Conservation (phyloP, 2,797 vertebrate species). For the Monodelphis domestica region DNA sequence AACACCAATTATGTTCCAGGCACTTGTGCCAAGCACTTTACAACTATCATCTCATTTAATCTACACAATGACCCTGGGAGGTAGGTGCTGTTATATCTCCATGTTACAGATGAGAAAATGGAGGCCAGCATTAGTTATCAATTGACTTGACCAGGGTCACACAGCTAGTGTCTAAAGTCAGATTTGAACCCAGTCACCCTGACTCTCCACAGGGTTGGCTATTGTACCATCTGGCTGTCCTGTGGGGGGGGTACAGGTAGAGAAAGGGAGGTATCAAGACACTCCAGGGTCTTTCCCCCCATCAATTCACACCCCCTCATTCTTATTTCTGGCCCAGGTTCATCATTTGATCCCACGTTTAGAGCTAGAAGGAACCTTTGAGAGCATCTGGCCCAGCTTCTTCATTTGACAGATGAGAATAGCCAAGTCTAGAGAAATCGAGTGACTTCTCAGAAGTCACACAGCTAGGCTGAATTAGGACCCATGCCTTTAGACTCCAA, state of each 20-base stretch:
- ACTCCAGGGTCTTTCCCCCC: not conserved
- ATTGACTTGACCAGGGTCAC: not conserved
- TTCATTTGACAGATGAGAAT: not conserved
- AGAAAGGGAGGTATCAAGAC: not conserved
- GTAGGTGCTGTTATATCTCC: not conserved
- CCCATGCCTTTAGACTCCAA: not conserved
- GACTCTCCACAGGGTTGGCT: not conserved
- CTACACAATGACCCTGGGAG: not conserved
- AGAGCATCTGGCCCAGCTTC: not conserved
- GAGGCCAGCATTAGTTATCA: not conserved
- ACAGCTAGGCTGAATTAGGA: not conserved
- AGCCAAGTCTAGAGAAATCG: not conserved
- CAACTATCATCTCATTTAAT: not conserved
- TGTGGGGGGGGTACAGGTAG: conserved; percentile 64
- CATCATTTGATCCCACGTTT: not conserved
- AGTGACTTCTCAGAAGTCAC: not conserved
- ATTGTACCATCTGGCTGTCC: not conserved
- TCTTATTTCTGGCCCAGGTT: not conserved
- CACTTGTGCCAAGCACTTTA: not conserved
- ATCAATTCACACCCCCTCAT: not conserved
- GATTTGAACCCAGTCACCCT: not conserved
- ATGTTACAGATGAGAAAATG: not conserved
- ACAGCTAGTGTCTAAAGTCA: not conserved
- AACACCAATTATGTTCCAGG: not conserved
- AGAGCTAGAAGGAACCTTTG: not conserved